Evolutionary conservation across 2,113 vertebrate species (phyloP), one percentile per base, ranked within the genome.

Genomic region (Phalacrocorax aristotelis): DNA sequence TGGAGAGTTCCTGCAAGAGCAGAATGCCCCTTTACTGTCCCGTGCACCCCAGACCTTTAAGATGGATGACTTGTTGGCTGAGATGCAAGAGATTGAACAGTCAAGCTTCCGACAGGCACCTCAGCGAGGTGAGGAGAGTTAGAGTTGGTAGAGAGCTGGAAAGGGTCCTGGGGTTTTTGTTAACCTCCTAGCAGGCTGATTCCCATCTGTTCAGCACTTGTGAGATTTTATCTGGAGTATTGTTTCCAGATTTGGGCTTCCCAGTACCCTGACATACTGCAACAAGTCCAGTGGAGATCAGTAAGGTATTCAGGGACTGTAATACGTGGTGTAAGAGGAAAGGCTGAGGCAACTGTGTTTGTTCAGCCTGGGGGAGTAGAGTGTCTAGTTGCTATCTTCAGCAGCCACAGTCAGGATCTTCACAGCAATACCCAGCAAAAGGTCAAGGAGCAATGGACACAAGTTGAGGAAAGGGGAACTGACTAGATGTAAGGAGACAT

Each of bases 71-170:
- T 98, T 99, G 38, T 94, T 99, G 97, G 99, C 99, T 42, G 99
- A 99, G 96, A 99, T 99, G 99, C 99, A 99, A 94, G 99, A 99
- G 96, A 99, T 99, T 60, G 99, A 99, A 74, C 99, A 99, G 95
- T 99, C 99, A 80, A 99, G 95, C 94, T 99, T 99, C 91, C 98
- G 99, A 89, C 99, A 99, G 89, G 99, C 99, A 64, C 99, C 99
- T 62, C 99, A 99, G 97, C 98, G 99, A 99, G 99, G 99, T 99
- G 89, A 97, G 74, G 22, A 51, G 14, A 32, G 18, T 36, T 75
- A 32, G 48, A 38, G 51, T 58, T 66, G 48, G 13, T 54, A 20
- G 16, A 69, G 54, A 74, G 32, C 29, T 62, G 55, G 54, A 52
- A 38, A 23, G 72, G 44, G 9, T 34, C 30, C 40, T 32, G 5